Evolutionary conservation across 2,797 vertebrate genomes (phyloP).

Genomic region (Lepus townsendii): DNA sequence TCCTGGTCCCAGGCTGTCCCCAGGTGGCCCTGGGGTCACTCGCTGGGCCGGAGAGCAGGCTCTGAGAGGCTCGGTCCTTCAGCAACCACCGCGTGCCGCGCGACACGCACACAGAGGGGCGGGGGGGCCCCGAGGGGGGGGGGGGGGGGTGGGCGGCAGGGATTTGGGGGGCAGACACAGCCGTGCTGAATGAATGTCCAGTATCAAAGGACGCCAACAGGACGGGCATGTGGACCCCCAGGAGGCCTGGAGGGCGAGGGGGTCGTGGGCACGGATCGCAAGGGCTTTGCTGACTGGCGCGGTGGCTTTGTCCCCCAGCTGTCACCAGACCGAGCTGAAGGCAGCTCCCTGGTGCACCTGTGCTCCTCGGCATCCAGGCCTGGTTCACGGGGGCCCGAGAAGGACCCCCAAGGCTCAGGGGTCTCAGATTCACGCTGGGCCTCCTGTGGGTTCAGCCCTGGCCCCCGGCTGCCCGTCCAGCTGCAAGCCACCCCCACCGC

Average conservation of each 20-base stretch:
- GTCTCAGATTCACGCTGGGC: background rate
- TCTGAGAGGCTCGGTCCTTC: background rate
- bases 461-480: too few relatives aligned
- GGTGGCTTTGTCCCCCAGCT: background rate
- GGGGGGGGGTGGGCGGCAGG: too few relatives aligned
- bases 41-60: background rate
- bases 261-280: accelerated
- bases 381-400: accelerated
- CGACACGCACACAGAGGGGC: background rate
- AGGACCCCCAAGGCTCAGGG: background rate
- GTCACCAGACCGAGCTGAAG: background rate
- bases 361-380: background rate
- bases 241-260: accelerated
- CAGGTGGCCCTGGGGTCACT: accelerated
- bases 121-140: accelerated
- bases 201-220: accelerated
- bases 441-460: background rate
- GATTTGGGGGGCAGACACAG: accelerated
- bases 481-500: accelerated
- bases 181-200: accelerated
- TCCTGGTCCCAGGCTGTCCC: accelerated
- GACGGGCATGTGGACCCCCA: background rate
- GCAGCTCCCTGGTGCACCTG: background rate
- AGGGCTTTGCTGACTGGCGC: background rate
- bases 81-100: accelerated